Base-by-base conservation (phyloP, 2,113 vertebrate genomes). In the Columba janthina region DNA sequence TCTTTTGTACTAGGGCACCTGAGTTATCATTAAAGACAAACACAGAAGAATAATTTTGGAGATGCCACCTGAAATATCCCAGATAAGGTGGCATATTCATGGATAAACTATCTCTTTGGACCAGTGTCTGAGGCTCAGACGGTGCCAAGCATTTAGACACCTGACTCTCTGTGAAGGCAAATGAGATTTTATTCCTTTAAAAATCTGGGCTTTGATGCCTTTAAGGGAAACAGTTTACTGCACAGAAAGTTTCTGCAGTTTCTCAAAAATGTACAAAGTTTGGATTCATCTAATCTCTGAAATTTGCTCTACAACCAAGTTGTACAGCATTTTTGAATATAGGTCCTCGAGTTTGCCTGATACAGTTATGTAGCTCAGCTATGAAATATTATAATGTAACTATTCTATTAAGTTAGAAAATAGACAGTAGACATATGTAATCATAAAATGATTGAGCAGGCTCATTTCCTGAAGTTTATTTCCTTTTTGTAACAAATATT, bases 401-500 rank as follows among this genome's bases (percentile, higher is more conserved):
- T 83, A 53, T 72, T 78, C 29, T 77, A 75, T 88, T 75, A 73
- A 89, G 26, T 70, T 85, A 94, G 84, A 93, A 93, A 60, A n/a
- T 31, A 85, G 94, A 81, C 84, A 97, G 95, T 83, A 96, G 97
- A 93, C 69, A 86, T 62, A 79, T 71, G 86, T 86, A 97, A 96
- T 89, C 93, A 91, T 95, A 96, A 97, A 95, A 91, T 95, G 95
- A 97, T 57, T 80, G 95, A 97, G 67, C 66, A 95, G 85, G 88
- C 90, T 97, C 94, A 97, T 96, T 97, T 96, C 94, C 90, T 96
- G 85, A 91, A 85, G 93, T 92, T 93, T 94, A 91, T 97, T 98
- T 97, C 96, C 96, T 91, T 95, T 97, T 96, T 67, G 93, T 97
- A 97, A 97, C 96, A 98, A 98, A 98, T 98, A 97, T 98, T 98